Conservation (phyloP, 2,888 invertebrate genomes). For the Heliconius ismenius region DNA sequence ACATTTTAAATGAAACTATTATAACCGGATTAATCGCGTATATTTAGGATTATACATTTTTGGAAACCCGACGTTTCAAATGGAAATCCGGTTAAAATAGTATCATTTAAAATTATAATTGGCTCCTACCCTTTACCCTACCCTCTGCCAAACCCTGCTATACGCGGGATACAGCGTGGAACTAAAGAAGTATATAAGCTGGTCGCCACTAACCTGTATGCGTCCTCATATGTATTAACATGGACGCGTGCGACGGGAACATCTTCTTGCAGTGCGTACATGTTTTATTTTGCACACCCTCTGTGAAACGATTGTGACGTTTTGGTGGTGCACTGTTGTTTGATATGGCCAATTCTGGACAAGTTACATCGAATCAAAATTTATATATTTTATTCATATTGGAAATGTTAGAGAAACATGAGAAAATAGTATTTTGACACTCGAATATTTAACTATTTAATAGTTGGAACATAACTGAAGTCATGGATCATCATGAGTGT, state of each 20-base stretch:
- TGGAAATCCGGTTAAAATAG: no score
- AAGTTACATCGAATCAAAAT: constrained; percentile 76
- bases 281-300: constrained; percentile 81
- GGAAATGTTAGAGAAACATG: neutral
- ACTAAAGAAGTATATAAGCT: neutral
- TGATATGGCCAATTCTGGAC: constrained; percentile 88
- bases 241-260: constrained; percentile 89
- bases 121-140: no score
- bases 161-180: neutral
- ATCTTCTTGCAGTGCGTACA: constrained; percentile 87
- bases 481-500: constrained; percentile 72
- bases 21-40: no score
- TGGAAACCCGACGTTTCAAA: no score
- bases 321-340: constrained; percentile 86
- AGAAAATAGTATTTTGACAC: neutral
- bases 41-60: no score
- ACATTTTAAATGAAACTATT: no score
- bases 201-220: constrained; percentile 81
- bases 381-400: constrained; percentile 55
- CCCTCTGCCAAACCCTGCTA: neutral
- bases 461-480: constrained; percentile 72
- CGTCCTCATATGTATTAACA: constrained; percentile 89
- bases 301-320: constrained; percentile 82
- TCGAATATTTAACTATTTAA: constrained; percentile 23
- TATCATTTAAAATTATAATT: no score